A percentile compares a stretch with the other conserved stretches of the same genome.
Conservation (phyloP, 1,140 invertebrate species). For the Thaumatotibia leucotreta region DNA sequence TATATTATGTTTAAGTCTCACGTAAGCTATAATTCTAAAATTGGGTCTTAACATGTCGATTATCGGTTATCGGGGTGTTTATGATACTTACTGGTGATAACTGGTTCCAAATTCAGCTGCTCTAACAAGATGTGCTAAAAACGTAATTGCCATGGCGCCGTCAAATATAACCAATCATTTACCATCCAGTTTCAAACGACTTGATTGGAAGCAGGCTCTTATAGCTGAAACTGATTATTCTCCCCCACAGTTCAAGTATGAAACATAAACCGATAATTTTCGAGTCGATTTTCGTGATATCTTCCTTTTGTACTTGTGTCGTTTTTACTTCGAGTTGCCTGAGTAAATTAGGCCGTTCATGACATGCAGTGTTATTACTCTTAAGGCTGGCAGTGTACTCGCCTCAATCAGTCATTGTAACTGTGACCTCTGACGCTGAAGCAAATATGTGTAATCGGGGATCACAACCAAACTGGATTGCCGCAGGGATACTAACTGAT, state of each 20-base stretch:
- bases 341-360: not conserved
- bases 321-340: not conserved
- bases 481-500: not conserved
- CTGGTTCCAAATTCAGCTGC: no score
- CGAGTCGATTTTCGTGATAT: not conserved
- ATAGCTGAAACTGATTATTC: not conserved
- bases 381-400: not conserved
- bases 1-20: no score
- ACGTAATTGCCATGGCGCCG: not conserved
- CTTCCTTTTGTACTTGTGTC: not conserved
- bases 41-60: no score
- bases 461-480: not conserved
- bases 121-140: not conserved
- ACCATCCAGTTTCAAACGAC: not conserved
- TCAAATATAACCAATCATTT: not conserved
- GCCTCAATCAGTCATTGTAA: no score
- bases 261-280: not conserved
- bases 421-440: not conserved
- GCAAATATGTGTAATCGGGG: not conserved
- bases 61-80: no score
- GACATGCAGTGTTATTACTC: not conserved
- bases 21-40: no score
- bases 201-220: not conserved
- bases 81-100: no score
- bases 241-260: not conserved